Percentiles rank a stretch among this genome's conserved stretches.
These are phyloP conservation scores for Zhengitettix transpicula DNA, from an alignment of 2,888 invertebrate genomes.

Conservation along the genomic window DNA sequence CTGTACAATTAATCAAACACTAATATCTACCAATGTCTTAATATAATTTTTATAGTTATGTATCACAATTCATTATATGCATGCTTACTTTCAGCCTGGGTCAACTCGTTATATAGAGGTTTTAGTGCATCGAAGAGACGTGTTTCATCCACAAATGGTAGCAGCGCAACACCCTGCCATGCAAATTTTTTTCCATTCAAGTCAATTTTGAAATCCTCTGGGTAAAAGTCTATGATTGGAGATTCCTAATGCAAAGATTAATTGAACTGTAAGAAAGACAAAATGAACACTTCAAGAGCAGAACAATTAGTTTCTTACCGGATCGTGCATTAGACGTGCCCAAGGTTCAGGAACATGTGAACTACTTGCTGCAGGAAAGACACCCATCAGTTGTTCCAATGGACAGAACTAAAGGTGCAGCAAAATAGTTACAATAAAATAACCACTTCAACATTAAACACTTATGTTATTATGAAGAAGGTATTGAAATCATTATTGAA, in stretches of 20 bases:
- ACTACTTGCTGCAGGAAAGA: slow-evolving; percentile 94
- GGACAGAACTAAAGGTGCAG: slow-evolving; percentile 61
- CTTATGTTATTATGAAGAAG: too few species aligned
- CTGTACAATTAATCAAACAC: too few species aligned
- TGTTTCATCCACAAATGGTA: slow-evolving; percentile 94
- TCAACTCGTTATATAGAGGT: slow-evolving; percentile 61
- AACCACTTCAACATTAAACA: too few species aligned
- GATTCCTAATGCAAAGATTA: slow-evolving; percentile 48
- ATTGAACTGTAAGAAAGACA: neutral
- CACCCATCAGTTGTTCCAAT: slow-evolving; percentile 96
- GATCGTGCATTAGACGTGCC: slow-evolving; percentile 83
- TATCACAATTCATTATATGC: neutral
- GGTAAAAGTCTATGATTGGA: slow-evolving; percentile 96
- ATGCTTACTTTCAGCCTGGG: slow-evolving; percentile 60
- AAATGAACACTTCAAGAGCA: neutral
- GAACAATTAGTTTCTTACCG: slow-evolving; percentile 36
- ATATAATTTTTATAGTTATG: too few species aligned
- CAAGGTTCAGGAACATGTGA: slow-evolving; percentile 87
- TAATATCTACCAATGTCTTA: too few species aligned
- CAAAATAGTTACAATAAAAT: too few species aligned
- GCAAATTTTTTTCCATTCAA: slow-evolving; percentile 98
- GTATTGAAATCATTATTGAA: too few species aligned
- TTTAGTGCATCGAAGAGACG: slow-evolving; percentile 70
- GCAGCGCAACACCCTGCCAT: slow-evolving; percentile 96
- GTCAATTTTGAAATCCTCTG: slow-evolving; percentile 76